phyloP scores from a whole-genome alignment of 2,797 vertebrate species.

The Oreortyx pictus region DNA sequence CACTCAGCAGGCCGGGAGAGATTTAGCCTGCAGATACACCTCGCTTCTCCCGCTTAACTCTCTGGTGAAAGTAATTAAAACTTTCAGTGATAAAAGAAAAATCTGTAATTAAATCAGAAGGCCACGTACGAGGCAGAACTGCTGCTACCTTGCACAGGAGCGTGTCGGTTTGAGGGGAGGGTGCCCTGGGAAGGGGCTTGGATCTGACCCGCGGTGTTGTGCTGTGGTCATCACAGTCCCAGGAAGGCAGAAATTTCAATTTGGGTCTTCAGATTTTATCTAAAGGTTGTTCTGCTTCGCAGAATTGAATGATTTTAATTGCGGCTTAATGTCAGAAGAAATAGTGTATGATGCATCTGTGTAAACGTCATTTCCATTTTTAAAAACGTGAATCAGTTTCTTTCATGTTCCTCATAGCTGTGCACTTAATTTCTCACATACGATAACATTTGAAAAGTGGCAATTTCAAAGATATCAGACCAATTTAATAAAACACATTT shows the following conservation, averaged over 20 bases:
- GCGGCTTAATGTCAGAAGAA: background rate
- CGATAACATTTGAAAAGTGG: background rate
- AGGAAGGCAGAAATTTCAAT: background rate
- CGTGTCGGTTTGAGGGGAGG: background rate
- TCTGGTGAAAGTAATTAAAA: slow-evolving; percentile 53
- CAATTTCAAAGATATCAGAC: background rate
- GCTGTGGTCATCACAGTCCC: background rate
- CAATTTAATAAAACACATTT: background rate
- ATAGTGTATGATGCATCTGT: background rate
- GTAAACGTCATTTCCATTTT: slow-evolving; percentile 19
- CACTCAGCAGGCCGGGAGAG: slow-evolving; percentile 21
- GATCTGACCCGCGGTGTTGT: background rate
- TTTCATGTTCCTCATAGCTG: background rate
- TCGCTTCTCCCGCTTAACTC: background rate
- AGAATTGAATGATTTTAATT: background rate
- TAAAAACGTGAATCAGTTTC: background rate
- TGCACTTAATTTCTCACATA: background rate
- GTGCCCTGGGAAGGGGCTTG: background rate
- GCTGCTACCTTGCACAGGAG: fast-evolving
- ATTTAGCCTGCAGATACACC: slow-evolving; percentile 44
- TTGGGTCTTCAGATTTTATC: background rate
- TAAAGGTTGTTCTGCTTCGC: background rate
- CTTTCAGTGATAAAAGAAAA: background rate
- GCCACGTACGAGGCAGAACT: background rate
- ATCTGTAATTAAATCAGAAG: slow-evolving; percentile 5